phyloP scores from a whole-genome alignment of 2,113 vertebrate genomes.

The zebrafish (Danio rerio) region DNA sequence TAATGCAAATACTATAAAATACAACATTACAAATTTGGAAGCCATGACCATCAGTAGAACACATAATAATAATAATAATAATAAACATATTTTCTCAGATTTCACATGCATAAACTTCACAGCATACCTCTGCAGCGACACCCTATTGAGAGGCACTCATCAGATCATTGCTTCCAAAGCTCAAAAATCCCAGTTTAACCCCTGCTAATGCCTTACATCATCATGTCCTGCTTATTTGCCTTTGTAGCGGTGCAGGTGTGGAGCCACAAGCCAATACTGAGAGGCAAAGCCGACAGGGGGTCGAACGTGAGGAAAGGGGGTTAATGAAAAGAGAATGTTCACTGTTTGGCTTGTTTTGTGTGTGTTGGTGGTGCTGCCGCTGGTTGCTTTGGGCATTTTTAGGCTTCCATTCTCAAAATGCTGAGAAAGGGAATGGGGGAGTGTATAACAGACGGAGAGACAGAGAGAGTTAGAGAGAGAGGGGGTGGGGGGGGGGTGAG shows the following conservation, averaged over 20 bases:
- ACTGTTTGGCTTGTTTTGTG: conserved; percentile 37
- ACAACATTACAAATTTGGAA: too few relatives aligned
- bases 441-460: conserved; percentile 27
- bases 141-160: neutral
- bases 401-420: conserved; percentile 47
- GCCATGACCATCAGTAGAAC: too few relatives aligned
- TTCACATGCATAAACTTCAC: too few relatives aligned
- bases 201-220: neutral
- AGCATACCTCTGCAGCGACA: neutral
- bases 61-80: too few relatives aligned
- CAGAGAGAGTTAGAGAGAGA: conserved; percentile 40
- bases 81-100: too few relatives aligned
- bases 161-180: neutral
- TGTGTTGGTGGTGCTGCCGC: conserved; percentile 25
- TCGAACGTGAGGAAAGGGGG: conserved; percentile 16
- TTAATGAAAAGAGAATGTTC: conserved; percentile 62
- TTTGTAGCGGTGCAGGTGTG: conserved; percentile 40
- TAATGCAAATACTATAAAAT: too few relatives aligned
- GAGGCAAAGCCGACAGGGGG: conserved; percentile 24
- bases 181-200: neutral
- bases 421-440: conserved; percentile 46
- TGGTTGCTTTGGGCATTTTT: conserved; percentile 62
- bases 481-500: conserved; percentile 57
- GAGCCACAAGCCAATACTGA: neutral
- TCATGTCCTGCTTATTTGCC: conserved; percentile 6